Evolutionary conservation across 2,888 invertebrate genomes (phyloP).

Genomic region (Apamea crenata): DNA sequence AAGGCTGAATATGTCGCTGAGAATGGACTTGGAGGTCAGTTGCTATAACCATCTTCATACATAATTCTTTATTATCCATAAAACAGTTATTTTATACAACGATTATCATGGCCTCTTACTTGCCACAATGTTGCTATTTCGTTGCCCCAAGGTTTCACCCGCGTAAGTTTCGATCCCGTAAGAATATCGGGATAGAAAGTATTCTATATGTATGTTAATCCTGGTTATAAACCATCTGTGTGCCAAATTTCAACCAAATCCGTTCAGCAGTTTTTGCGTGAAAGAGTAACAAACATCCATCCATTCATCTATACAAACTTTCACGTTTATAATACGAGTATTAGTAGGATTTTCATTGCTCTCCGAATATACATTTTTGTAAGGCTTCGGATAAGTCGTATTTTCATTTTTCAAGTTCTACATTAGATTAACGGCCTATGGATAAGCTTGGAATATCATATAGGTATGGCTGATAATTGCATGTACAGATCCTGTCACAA

Average conservation of each 20-base stretch:
- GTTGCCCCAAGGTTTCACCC: too few relatives aligned
- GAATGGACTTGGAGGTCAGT: constrained; percentile 94
- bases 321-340: too few relatives aligned
- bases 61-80: not conserved
- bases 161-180: too few relatives aligned
- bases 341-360: not conserved
- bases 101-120: too few relatives aligned
- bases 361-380: not conserved
- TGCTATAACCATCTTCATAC: not conserved
- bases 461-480: not conserved
- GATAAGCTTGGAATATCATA: not conserved
- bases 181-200: too few relatives aligned
- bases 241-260: too few relatives aligned
- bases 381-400: not conserved
- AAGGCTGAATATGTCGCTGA: constrained; percentile 97
- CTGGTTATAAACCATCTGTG: too few relatives aligned
- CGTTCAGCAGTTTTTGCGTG: too few relatives aligned
- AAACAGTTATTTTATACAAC: not conserved
- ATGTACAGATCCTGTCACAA: not conserved
- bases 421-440: not conserved
- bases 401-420: not conserved
- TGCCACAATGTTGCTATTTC: not conserved
- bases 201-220: too few relatives aligned
- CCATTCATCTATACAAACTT: too few relatives aligned
- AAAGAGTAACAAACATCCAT: too few relatives aligned